Conservation (phyloP, 1,140 invertebrate genomes). For the Neuroterus valhalla region DNA sequence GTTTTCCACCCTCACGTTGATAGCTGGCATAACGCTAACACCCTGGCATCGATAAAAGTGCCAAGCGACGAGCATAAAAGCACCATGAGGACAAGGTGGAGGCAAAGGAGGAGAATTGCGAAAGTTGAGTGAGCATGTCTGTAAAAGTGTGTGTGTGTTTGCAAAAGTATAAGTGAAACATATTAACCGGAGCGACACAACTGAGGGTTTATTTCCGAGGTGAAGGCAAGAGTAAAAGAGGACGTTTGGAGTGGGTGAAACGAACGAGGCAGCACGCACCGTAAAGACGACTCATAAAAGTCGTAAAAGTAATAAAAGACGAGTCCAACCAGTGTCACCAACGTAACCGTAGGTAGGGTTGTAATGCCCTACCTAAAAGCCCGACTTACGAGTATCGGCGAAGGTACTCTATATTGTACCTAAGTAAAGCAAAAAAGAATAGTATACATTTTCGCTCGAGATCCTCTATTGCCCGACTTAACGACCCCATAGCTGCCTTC, state of each 20-base stretch:
- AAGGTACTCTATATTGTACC: constrained; percentile 4
- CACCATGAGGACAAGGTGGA: constrained; percentile 33
- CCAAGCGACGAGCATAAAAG: constrained; percentile 53
- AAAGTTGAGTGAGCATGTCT: background rate
- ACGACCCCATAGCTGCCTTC: constrained; percentile 5
- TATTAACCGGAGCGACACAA: constrained; percentile 40
- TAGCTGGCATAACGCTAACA: constrained; percentile 63
- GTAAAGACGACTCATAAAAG: constrained; percentile 62
- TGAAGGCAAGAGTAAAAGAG: constrained; percentile 32
- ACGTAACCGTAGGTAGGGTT: constrained; percentile 10
- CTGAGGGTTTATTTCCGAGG: constrained; percentile 28
- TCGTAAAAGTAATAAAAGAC: constrained; percentile 65
- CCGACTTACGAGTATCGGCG: constrained; percentile 21
- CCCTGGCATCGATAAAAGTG: constrained; percentile 60
- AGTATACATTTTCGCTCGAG: background rate
- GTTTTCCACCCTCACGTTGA: constrained; percentile 53
- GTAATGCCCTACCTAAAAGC: constrained; percentile 19
- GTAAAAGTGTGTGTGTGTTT: background rate
- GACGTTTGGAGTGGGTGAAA: background rate
- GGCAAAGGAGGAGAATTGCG: constrained; percentile 28
- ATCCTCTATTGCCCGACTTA: constrained; percentile 15
- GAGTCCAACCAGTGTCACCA: constrained; percentile 23
- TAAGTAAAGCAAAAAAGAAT: constrained; percentile 1
- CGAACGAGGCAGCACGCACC: constrained; percentile 37
- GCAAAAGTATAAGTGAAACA: constrained; percentile 38